Evolutionary conservation across 2,797 vertebrate genomes (phyloP), one percentile per base, ranked within the genome.

Genomic region (Gobionotothen gibberifrons): DNA sequence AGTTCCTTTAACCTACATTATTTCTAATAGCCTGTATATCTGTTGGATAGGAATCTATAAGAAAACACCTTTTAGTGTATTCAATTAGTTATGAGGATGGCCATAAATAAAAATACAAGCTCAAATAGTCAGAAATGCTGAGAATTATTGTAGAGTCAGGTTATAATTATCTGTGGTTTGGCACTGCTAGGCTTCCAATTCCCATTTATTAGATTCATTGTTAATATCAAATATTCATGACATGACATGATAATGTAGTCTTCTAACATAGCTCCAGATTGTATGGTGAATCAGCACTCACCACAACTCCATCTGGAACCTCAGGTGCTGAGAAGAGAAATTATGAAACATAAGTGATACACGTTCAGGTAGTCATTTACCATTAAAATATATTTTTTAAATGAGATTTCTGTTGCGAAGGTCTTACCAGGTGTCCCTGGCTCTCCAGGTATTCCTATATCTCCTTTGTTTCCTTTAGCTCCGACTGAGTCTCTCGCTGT

Each of bases 391-490:
- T 19, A 19, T 11, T 26, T 15, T 52, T 14, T 13, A 6, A 40
- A 58, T 43, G 13, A 44, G 9, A 48, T 52, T 14, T 44, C 10
- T 52, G 1, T 5, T 29, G 39, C 21, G 1, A 21, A 49, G 53
- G 2, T 54, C 79, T 82, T 92, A 97, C 96, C 95, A 91, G 95
- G 90, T 79, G 93, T 89, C 53, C 96, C 96, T 26, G 95, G 93
- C 71, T 95, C 94, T 83, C 96, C 97, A 29, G 96, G 94, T 75
- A 85, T 39, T 26, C 97, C 96, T 60, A 85, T 82, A 12, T 97
- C 96, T 79, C 97, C 96, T 85, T 97, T 97, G 57, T 97, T 95
- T 83, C 97, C 97, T 95, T 98, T 97, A n/a, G 87, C 52, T 52
- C 89, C 76, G 0, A 19, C 7, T 26, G 40, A 74, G 13, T 73